Base-by-base conservation (phyloP, 1,140 invertebrate species). In the Idris sp. region DNA sequence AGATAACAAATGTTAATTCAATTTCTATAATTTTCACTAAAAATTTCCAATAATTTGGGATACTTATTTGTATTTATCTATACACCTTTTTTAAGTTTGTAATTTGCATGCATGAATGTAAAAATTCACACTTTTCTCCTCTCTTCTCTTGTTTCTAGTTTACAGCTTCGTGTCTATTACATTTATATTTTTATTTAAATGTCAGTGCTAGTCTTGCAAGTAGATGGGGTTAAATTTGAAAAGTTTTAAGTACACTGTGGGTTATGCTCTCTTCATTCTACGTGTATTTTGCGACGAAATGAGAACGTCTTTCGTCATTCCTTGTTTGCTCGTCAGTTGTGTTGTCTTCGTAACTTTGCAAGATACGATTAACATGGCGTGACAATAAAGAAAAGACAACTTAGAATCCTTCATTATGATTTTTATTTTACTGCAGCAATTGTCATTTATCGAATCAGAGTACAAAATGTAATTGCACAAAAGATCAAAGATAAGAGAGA, bases 221-320 rank as follows among this genome's bases (percentile, higher is more conserved):
- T 73, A 68, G 80, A 84, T 86, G 82, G 84, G 82, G 81, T 85
- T 85, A 85, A 86, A 87, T 87, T 87, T 85, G 67, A 85, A 87
- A 87, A 87, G 84, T 87, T 87, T 84, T 83, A 86, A 84, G 80
- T 81, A 79, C 71, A 56, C 69, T 65, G 68, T 56, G 53, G 76
- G 36, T 68, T 75, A 53, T 48, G 54, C 67, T 68, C 62, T 72
- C 53, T 69, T 72, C 46, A 48, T 62, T 48, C 38, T 38, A 54
- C 71, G 68, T 58, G 43, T 75, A 72, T 48, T 53, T 56, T 54
- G 61, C 71, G 65, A 54, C 65, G 74, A 72, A 78, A 78, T 77
- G 74, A 73, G 76, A 79, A 69, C 73, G 72, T 44, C 64, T 64
- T 77, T 73, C 65, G 69, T 51, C 71, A 73, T 58, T 80, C n/a